Conservation (phyloP, 2,113 vertebrate genomes). For the Sylvia atricapilla region DNA sequence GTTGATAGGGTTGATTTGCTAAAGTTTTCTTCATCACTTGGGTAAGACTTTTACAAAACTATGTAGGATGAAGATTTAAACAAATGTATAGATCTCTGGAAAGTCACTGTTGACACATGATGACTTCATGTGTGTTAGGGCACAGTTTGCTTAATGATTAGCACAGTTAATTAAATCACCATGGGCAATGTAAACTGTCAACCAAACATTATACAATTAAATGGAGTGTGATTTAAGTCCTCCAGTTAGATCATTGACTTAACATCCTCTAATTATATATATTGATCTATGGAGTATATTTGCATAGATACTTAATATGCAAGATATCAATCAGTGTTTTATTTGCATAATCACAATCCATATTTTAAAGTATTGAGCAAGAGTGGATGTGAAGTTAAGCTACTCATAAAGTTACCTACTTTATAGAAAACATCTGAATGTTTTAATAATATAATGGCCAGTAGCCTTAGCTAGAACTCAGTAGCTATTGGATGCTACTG, state of each 20-base stretch:
- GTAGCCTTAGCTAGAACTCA: background rate
- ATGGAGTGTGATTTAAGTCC: background rate
- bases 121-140: background rate
- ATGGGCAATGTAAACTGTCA: background rate
- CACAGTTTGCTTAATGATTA: constrained; percentile 21
- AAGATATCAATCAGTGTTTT: background rate
- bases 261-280: background rate
- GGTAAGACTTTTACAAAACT: background rate
- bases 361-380: background rate
- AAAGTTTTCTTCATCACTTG: background rate
- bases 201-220: constrained; percentile 4
- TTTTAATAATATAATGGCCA: background rate
- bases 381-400: background rate
- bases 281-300: background rate
- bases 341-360: background rate
- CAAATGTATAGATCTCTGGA: background rate
- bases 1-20: background rate
- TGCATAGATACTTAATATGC: background rate
- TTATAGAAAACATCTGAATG: background rate
- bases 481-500: background rate
- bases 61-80: background rate
- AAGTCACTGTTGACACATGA: background rate
- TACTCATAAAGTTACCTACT: background rate
- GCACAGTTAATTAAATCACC: constrained; percentile 15
- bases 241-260: background rate